phyloP scores from a whole-genome alignment of 2,797 vertebrate genomes.

The Phrynocephalus forsythii region DNA sequence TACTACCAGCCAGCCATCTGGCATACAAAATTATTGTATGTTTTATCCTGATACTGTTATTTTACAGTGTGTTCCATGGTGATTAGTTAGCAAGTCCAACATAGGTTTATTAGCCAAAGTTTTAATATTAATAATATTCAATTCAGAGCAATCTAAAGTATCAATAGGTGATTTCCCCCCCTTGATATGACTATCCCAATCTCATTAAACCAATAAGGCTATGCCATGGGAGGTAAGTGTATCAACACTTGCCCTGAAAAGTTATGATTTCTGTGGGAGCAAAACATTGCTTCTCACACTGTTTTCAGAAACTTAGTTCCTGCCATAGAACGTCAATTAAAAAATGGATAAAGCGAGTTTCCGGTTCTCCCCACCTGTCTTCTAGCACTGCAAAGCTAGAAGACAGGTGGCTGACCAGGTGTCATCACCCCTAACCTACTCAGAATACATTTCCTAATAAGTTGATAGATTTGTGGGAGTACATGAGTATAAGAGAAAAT shows the following conservation, averaged over 20 bases:
- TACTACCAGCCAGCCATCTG: slow-evolving; percentile 47
- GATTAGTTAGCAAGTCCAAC: slow-evolving; percentile 53
- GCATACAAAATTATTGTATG: slow-evolving; percentile 58
- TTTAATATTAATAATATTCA: slow-evolving; percentile 50
- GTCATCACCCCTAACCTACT: too few species aligned
- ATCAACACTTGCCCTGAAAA: slow-evolving; percentile 36
- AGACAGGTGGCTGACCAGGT: neutral
- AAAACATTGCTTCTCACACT: neutral
- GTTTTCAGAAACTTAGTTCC: neutral
- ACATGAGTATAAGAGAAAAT: too few species aligned
- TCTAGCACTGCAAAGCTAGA: neutral
- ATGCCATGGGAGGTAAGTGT: slow-evolving; percentile 23
- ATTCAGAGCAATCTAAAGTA: slow-evolving; percentile 47
- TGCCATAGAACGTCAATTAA: neutral
- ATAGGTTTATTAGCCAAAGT: slow-evolving; percentile 38
- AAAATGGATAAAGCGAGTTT: neutral
- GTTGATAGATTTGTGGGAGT: too few species aligned
- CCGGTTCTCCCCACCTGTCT: neutral
- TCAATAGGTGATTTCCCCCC: slow-evolving; percentile 31
- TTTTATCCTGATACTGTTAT: slow-evolving; percentile 44
- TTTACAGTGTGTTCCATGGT: slow-evolving; percentile 58
- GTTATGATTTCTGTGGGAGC: slow-evolving; percentile 12
- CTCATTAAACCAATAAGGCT: slow-evolving; percentile 2
- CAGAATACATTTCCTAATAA: too few species aligned
- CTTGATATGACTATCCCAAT: neutral